Percentiles rank a stretch among this genome's conserved stretches.
Conservation (phyloP, 2,888 invertebrate species). For the Acanthosoma haemorrhoidale region DNA sequence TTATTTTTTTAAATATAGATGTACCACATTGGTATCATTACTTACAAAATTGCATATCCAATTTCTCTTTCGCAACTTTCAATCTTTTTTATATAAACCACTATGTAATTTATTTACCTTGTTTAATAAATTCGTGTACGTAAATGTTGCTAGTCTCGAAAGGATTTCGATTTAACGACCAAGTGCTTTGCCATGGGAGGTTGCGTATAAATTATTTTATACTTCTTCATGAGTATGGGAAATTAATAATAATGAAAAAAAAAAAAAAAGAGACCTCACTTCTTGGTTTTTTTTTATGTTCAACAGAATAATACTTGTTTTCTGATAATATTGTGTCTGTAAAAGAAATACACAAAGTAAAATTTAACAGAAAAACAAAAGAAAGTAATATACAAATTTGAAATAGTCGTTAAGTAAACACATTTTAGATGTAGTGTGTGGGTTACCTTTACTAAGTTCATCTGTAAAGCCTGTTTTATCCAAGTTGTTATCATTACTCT, state of each 20-base stretch:
- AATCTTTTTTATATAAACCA: conserved; percentile 5
- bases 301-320: conserved; percentile 32
- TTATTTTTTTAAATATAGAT: conserved; percentile 13
- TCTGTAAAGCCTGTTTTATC: conserved; percentile 31
- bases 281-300: conserved; percentile 33
- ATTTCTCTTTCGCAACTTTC: not conserved
- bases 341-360: conserved; percentile 2
- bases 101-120: not conserved
- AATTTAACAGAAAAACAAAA: conserved; percentile 5
- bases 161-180: conserved; percentile 8
- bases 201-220: not conserved
- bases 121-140: not conserved
- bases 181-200: not conserved
- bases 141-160: conserved; percentile 15
- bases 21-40: conserved; percentile 24
- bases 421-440: conserved; percentile 21
- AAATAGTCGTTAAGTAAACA: conserved; percentile 6
- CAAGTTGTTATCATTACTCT: conserved; percentile 34
- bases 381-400: no score
- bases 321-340: conserved; percentile 11
- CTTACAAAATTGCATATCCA: conserved; percentile 8
- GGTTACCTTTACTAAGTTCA: conserved; percentile 22
- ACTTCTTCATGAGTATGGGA: no score
- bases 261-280: conserved; percentile 15
- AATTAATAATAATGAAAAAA: no score